Evolutionary conservation across 2,888 invertebrate species (phyloP).

Genomic region (Trachelus iudaicus): DNA sequence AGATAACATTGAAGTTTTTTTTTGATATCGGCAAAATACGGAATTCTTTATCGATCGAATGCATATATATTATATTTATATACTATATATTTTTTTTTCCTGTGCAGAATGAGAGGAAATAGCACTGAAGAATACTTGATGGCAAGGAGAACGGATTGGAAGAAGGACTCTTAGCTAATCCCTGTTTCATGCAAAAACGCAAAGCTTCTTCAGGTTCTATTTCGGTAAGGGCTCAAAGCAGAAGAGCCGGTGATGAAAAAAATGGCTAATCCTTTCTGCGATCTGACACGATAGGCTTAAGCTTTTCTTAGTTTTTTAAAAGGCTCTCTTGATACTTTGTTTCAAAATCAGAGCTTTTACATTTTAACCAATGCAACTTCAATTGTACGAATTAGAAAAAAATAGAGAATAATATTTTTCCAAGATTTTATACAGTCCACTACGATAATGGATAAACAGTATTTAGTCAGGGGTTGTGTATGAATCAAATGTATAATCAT

Average conservation of each 20-base stretch:
- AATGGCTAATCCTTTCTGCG: neutral
- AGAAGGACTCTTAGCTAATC: neutral
- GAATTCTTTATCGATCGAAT: neutral
- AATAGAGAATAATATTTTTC: neutral
- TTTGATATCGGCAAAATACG: neutral
- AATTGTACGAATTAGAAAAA: neutral
- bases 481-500: too few species aligned
- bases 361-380: neutral
- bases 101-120: too few species aligned
- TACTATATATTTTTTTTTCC: too few species aligned
- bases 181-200: neutral
- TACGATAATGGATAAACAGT: too few species aligned
- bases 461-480: too few species aligned
- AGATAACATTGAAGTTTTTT: neutral
- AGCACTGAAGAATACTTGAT: too few species aligned
- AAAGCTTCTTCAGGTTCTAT: neutral
- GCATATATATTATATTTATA: neutral
- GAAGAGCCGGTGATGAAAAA: neutral
- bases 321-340: neutral
- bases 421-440: neutral
- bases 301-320: conserved; percentile 16
- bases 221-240: neutral
- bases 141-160: too few species aligned
- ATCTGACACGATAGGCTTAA: conserved; percentile 12
- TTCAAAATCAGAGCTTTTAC: neutral